Base-by-base conservation (phyloP, 2,888 invertebrate genomes). In the Entomobrya multifasciata region DNA sequence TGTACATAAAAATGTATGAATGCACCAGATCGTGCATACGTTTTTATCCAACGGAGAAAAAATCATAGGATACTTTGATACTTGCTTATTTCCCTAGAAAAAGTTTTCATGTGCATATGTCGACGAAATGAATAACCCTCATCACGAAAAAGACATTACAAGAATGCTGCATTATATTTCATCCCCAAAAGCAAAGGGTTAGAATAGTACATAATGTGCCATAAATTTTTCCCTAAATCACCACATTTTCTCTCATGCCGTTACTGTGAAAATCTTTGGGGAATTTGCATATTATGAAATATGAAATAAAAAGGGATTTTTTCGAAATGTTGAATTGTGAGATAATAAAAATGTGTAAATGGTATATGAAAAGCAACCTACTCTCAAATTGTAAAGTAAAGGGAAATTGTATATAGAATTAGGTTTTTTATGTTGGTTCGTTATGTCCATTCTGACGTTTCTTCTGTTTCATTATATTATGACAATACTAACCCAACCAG, bases 271-370 rank as follows among this genome's bases (percentile, higher is more conserved):
- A 80, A 76, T 76, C 88, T 83, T 82, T 80, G 36, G 86, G 86
- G 88, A 86, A 86, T 88, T 88, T 88, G 86, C 88, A 88, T 88
- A 88, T 88, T 86, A 82, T 86, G 86, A 88, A 88, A 88, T 88
- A 88, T 88, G 88, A 86, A 76, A 30, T n/a, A 65, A 41, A 67
- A 30, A 62, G 78, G 65, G 22, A n/a, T n/a, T n/a, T n/a, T n/a
- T n/a, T n/a, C n/a, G n/a, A n/a, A n/a, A n/a, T n/a, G n/a, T n/a
- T n/a, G n/a, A n/a, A n/a, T n/a, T n/a, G n/a, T n/a, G n/a, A n/a
- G n/a, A n/a, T n/a, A n/a, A n/a, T n/a, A n/a, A n/a, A n/a, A n/a
- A n/a, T n/a, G n/a, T n/a, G n/a, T n/a, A n/a, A n/a, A n/a, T n/a
- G n/a, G n/a, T n/a, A n/a, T n/a, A n/a, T n/a, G n/a, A n/a, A n/a